These are phyloP conservation scores for Altica lythri DNA, from an alignment of 2,888 invertebrate genomes.

Conservation along the genomic window DNA sequence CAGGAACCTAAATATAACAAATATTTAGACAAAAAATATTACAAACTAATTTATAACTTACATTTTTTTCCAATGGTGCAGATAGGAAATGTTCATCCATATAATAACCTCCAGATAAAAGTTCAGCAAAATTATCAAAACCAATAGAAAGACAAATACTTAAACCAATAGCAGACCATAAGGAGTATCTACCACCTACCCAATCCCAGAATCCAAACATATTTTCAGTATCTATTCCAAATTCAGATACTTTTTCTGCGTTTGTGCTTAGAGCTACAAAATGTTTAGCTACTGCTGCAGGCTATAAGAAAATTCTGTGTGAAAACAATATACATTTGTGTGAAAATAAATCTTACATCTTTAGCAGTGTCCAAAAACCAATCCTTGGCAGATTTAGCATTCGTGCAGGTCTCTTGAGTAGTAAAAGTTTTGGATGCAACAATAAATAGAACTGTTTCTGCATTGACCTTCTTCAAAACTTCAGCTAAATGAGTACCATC, in stretches of 20 bases:
- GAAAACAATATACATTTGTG: not conserved
- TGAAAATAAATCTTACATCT: slow-evolving; percentile 66
- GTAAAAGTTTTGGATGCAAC: slow-evolving; percentile 99
- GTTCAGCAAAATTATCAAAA: slow-evolving; percentile 90
- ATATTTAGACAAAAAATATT: not conserved
- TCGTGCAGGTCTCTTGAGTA: slow-evolving; percentile 98
- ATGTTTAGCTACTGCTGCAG: slow-evolving; percentile 88
- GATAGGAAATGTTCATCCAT: slow-evolving; percentile 93
- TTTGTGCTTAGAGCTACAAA: slow-evolving; percentile 99
- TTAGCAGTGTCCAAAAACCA: slow-evolving; percentile 91
- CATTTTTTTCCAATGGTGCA: slow-evolving; percentile 89
- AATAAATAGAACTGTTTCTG: slow-evolving; percentile 95
- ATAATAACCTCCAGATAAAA: slow-evolving; percentile 88
- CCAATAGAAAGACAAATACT: slow-evolving; percentile 94
- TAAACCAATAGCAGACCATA: slow-evolving; percentile 99
- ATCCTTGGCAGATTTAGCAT: slow-evolving; percentile 95
- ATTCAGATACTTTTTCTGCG: slow-evolving; percentile 88
- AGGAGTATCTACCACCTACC: slow-evolving; percentile 97
- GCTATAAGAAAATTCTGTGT: slow-evolving; percentile 59
- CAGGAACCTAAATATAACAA: slow-evolving; percentile 71
- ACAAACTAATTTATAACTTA: slow-evolving; percentile 57
- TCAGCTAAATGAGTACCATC: slow-evolving; percentile 98
- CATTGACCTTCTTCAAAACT: slow-evolving; percentile 83
- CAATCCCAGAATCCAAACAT: slow-evolving; percentile 99
- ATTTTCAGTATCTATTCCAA: slow-evolving; percentile 95